A percentile compares a stretch with the other conserved stretches of the same genome.
These are phyloP conservation scores for Bettongia penicillata DNA, from an alignment of 2,113 vertebrate genomes.

Conservation along the genomic window DNA sequence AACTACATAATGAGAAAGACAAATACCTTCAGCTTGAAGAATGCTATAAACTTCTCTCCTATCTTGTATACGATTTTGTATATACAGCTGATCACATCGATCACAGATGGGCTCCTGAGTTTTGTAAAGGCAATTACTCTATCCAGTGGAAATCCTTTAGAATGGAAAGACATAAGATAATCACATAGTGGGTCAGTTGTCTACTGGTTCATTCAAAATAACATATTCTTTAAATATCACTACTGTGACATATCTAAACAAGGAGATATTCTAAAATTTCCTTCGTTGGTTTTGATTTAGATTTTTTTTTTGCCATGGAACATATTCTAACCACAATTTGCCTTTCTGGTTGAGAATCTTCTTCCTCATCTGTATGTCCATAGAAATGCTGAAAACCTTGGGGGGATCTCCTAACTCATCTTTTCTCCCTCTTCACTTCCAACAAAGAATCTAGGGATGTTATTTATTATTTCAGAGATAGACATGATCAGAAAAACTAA, in stretches of 20 bases:
- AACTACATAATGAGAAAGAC: slow-evolving; percentile 92
- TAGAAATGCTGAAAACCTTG: slow-evolving; percentile 88
- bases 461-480: slow-evolving; percentile 83
- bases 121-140: slow-evolving; percentile 94
- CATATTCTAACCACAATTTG: slow-evolving; percentile 94
- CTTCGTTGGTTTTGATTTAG: slow-evolving; percentile 94
- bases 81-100: slow-evolving; percentile 90
- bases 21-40: slow-evolving; percentile 92
- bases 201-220: slow-evolving; percentile 91
- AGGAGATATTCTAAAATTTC: slow-evolving; percentile 92
- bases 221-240: slow-evolving; percentile 92
- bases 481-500: slow-evolving; percentile 79
- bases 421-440: slow-evolving; percentile 89
- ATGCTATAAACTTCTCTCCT: slow-evolving; percentile 94
- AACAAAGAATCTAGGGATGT: slow-evolving; percentile 90
- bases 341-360: slow-evolving; percentile 92
- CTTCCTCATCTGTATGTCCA: slow-evolving; percentile 89
- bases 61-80: slow-evolving; percentile 95
- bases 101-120: slow-evolving; percentile 94
- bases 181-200: slow-evolving; percentile 94
- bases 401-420: slow-evolving; percentile 83
- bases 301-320: slow-evolving; percentile 93
- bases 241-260: slow-evolving; percentile 94
- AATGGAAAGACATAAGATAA: slow-evolving; percentile 95
- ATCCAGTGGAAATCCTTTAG: slow-evolving; percentile 95